phyloP scores from a whole-genome alignment of 2,888 invertebrate species.

The Dascillus cervinus region DNA sequence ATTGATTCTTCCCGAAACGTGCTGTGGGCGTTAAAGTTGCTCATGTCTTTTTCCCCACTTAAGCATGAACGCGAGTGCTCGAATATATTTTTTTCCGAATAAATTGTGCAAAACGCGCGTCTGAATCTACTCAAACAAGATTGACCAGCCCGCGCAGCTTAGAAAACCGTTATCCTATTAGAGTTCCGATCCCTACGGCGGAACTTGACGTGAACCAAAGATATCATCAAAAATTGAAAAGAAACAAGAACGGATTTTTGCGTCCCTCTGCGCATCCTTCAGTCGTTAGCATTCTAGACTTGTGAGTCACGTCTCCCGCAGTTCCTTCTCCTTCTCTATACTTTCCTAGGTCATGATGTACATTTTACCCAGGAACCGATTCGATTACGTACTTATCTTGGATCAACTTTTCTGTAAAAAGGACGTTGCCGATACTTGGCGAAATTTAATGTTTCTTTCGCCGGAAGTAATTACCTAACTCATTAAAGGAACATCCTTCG shows the following conservation, averaged over 20 bases:
- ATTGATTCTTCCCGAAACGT: constrained; percentile 20
- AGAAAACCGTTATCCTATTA: constrained; percentile 22
- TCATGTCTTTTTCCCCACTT: no score
- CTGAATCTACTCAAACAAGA: constrained; percentile 13
- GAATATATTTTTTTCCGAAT: no score
- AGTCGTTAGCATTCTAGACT: constrained; percentile 17
- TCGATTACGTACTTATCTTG: constrained; percentile 17
- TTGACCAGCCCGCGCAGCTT: constrained; percentile 14
- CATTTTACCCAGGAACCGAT: constrained; percentile 16
- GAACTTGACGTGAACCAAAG: constrained; percentile 13
- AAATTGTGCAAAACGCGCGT: no score
- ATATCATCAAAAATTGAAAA: constrained; percentile 24
- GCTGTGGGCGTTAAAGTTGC: no score
- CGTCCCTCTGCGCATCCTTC: constrained; percentile 13
- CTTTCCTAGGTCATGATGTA: constrained; percentile 15
- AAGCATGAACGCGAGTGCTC: no score
- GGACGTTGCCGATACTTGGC: no score
- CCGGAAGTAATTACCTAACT: no score
- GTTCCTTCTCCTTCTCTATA: constrained; percentile 16
- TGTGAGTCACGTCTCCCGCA: constrained; percentile 12
- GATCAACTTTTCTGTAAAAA: no score
- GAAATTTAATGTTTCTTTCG: no score
- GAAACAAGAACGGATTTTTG: constrained; percentile 20
- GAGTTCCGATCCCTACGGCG: constrained; percentile 12
- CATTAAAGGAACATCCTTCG: no score